A percentile compares a stretch with the other conserved stretches of the same genome.
Evolutionary conservation across 2,888 invertebrate species (phyloP).

Genomic region (Platycheirus albimanus): DNA sequence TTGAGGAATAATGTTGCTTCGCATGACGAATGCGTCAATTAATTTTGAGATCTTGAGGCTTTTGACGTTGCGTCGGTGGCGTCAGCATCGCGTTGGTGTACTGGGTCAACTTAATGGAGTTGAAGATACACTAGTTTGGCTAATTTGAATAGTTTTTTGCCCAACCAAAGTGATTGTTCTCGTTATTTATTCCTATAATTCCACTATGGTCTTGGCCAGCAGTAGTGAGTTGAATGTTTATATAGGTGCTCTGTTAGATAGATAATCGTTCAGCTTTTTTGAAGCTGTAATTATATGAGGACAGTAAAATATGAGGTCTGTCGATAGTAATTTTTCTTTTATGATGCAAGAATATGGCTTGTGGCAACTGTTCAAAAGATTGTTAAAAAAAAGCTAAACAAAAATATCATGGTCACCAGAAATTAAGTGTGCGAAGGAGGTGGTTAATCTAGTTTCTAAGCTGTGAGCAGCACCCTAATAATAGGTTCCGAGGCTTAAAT

Average conservation of each 20-base stretch:
- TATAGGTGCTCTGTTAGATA: not conserved
- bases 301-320: conserved; percentile 3
- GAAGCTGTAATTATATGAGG: not conserved
- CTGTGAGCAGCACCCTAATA: too few relatives aligned
- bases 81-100: too few relatives aligned
- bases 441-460: too few relatives aligned
- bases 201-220: conserved; percentile 60
- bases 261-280: not conserved
- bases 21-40: conserved; percentile 67
- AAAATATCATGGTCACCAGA: too few relatives aligned
- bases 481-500: too few relatives aligned
- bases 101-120: not conserved
- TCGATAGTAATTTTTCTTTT: not conserved
- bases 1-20: conserved; percentile 38
- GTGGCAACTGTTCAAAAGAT: not conserved
- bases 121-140: conserved; percentile 25
- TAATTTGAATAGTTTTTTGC: not conserved
- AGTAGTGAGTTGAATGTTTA: conserved; percentile 30
- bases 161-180: conserved; percentile 11
- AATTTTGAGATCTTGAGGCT: conserved; percentile 35
- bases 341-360: conserved; percentile 3
- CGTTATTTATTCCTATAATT: conserved; percentile 31
- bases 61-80: conserved; percentile 15
- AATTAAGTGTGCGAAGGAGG: too few relatives aligned
- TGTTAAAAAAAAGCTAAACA: too few relatives aligned